Base-by-base conservation (phyloP, 2,113 vertebrate genomes). In the Halichoeres trimaculatus region DNA sequence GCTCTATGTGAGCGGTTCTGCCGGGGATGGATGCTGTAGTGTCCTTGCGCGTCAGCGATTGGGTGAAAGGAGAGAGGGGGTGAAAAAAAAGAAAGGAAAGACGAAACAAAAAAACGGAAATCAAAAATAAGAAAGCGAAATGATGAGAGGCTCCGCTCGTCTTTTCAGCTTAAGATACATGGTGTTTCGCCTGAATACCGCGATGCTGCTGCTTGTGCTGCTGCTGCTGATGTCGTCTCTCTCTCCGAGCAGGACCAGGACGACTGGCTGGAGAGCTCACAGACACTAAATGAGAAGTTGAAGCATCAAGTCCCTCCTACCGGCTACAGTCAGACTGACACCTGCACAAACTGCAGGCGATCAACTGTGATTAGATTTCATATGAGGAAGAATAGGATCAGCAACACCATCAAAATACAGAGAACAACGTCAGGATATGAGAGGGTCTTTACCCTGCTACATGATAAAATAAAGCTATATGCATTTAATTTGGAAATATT, bases 241-340 rank as follows among this genome's bases (percentile, higher is more conserved):
- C 85, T 81, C 85, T 84, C 81, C 82, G 35, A 89, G 83, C 88
- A 92, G 93, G 94, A 95, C 95, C 92, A 90, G 91, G 93, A 94
- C 94, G 94, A 93, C 95, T 90, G 94, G 92, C 85, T 91, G 85
- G 90, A 90, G 94, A 92, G 88, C 60, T 69, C 50, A 85, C 74
- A 90, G 81, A 84, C 82, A 81, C 78, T 41, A 73, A 88, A 93
- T 83, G 85, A 93, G 90, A 92, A 93, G 93, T 93, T 93, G 86
- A 95, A 94, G 95, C 95, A 93, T 95, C 94, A 95, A 96, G 96
- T 96, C 96, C 97, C 96, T 96, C 96, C 97, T 95, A 95, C 96
- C 92, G 94, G 94, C 94, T 94, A 94, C 93, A 95, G 95, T 95
- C 93, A 93, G 92, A 95, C 91, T 95, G 95, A 96, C 95, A 97